Percentiles rank a stretch among this genome's conserved stretches.
These are phyloP conservation scores for Vulpes lagopus DNA, from an alignment of 2,113 vertebrate species.

Conservation along the genomic window DNA sequence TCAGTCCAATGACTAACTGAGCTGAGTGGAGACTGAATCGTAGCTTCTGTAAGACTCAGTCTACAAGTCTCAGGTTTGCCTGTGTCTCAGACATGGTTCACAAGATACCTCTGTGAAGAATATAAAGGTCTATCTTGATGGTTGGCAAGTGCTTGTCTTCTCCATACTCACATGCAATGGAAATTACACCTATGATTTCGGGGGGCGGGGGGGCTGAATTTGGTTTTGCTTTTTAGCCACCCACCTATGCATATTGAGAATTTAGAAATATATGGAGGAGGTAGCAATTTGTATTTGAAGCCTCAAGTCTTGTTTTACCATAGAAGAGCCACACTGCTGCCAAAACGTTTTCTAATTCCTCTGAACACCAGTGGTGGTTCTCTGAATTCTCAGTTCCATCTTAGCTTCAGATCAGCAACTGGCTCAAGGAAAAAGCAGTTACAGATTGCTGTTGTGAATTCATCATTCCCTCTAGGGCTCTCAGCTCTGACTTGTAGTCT, in stretches of 20 bases:
- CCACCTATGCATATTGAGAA: background rate
- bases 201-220: background rate
- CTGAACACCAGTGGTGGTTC: background rate
- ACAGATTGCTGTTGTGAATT: too few relatives aligned
- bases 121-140: background rate
- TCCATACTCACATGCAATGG: background rate
- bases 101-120: background rate
- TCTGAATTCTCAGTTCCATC: background rate
- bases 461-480: background rate
- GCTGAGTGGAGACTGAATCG: too few relatives aligned
- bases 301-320: background rate
- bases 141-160: background rate
- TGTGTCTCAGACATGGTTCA: background rate
- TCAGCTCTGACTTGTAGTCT: too few relatives aligned
- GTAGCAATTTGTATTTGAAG: background rate
- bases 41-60: background rate
- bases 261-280: background rate
- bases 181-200: background rate
- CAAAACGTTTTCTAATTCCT: background rate
- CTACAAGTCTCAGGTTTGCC: background rate
- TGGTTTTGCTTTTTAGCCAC: background rate
- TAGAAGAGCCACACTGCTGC: too few relatives aligned
- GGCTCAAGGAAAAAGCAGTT: background rate
- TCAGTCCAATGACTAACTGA: background rate
- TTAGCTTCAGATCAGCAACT: background rate